Percentiles rank a stretch among this genome's conserved stretches.
phyloP scores from a whole-genome alignment of 1,140 invertebrate genomes.

The Dendroctonus valens region DNA sequence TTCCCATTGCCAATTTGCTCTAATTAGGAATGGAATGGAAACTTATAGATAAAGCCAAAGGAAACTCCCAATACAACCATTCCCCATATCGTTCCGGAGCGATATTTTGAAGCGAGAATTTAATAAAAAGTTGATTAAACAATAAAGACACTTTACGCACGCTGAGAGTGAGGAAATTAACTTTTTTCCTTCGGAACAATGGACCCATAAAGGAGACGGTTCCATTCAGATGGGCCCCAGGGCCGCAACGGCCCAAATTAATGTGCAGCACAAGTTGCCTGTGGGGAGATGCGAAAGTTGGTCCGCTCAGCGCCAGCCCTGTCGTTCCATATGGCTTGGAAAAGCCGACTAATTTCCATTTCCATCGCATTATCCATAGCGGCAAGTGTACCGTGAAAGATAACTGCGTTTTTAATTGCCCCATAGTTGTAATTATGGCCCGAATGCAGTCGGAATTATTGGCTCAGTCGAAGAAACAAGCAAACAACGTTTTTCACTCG shows the following conservation, averaged over 20 bases:
- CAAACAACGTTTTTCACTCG: too few relatives aligned
- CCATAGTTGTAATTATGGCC: too few relatives aligned
- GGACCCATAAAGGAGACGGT: slow-evolving; percentile 3
- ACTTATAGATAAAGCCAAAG: too few relatives aligned
- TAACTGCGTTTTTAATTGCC: slow-evolving; percentile 17
- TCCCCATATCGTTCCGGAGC: too few relatives aligned
- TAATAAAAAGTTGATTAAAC: slow-evolving; percentile 24
- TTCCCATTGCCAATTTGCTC: too few relatives aligned
- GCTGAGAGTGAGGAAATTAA: neutral
- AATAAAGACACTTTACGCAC: slow-evolving; percentile 19
- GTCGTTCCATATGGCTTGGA: neutral
- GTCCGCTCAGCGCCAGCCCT: too few relatives aligned
- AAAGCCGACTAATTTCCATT: slow-evolving; percentile 20
- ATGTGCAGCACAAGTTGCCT: too few relatives aligned
- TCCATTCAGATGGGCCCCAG: slow-evolving; percentile 5
- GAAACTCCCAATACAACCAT: too few relatives aligned
- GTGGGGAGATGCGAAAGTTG: too few relatives aligned
- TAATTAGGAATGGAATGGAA: too few relatives aligned
- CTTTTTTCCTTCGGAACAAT: slow-evolving; percentile 17
- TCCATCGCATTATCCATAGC: slow-evolving; percentile 16
- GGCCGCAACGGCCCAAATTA: neutral
- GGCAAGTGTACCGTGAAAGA: slow-evolving; percentile 15
- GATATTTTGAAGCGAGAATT: slow-evolving; percentile 7
- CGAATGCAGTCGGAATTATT: too few relatives aligned
- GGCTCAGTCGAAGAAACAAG: too few relatives aligned